Evolutionary conservation across 2,888 invertebrate genomes (phyloP).

Genomic region (Graphium colonna): DNA sequence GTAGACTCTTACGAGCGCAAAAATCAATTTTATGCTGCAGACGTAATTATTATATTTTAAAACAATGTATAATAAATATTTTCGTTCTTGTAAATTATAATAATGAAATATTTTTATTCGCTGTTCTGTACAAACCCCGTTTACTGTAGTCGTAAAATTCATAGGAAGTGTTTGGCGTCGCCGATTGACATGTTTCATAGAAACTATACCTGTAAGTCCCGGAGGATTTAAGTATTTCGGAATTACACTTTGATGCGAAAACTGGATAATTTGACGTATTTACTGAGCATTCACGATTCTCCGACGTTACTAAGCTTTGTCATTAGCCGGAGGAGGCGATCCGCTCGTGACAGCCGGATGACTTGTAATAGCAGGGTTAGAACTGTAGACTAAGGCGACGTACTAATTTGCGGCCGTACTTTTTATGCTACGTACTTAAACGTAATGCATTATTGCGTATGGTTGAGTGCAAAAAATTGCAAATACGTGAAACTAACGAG

Average conservation of each 20-base stretch:
- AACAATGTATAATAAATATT: too few relatives aligned
- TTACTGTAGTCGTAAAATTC: too few relatives aligned
- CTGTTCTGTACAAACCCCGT: too few relatives aligned
- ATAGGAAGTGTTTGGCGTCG: too few relatives aligned
- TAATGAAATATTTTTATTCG: too few relatives aligned
- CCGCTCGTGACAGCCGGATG: constrained; percentile 22
- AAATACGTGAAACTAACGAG: constrained; percentile 10
- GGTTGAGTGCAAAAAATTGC: constrained; percentile 9
- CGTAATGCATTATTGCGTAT: constrained; percentile 3
- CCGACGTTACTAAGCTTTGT: constrained; percentile 12
- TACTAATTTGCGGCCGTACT: constrained; percentile 22
- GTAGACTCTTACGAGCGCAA: too few relatives aligned
- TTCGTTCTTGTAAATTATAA: too few relatives aligned
- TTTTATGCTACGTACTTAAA: constrained; percentile 17
- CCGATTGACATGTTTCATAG: too few relatives aligned
- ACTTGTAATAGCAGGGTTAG: constrained; percentile 26
- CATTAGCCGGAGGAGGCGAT: constrained; percentile 16
- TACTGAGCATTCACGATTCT: constrained; percentile 14
- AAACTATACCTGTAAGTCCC: too few relatives aligned
- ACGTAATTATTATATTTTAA: too few relatives aligned
- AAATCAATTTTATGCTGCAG: too few relatives aligned
- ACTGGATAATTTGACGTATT: constrained; percentile 18
- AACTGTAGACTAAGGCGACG: constrained; percentile 19
- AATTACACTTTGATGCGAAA: constrained; percentile 3
- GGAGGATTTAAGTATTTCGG: neutral